Conservation (phyloP, 2,113 vertebrate genomes). For the Cathartes aura region DNA sequence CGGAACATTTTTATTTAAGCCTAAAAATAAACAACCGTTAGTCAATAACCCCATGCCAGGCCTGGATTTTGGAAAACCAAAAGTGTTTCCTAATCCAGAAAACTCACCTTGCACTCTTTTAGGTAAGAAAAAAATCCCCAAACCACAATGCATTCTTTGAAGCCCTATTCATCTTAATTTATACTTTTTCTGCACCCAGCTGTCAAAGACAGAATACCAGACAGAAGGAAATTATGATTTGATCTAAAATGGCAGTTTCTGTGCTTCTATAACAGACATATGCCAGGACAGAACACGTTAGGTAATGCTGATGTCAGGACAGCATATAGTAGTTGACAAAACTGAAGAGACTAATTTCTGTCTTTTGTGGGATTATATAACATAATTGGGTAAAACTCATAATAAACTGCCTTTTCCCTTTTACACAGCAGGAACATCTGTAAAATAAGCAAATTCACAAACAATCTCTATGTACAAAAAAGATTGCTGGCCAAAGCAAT, state of each 20-base stretch:
- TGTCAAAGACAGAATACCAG: neutral
- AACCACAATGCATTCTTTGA: neutral
- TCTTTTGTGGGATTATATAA: neutral
- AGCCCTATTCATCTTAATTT: neutral
- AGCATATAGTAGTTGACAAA: neutral
- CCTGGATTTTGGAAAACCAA: neutral
- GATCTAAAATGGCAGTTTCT: neutral
- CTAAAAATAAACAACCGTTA: neutral
- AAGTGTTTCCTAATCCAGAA: neutral
- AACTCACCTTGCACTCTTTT: neutral
- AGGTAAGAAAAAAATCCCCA: neutral
- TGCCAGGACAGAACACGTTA: neutral
- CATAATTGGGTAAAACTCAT: neutral
- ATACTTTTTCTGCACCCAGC: neutral
- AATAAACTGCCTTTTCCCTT: neutral
- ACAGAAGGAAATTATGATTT: neutral
- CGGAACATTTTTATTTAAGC: neutral
- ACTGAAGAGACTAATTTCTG: neutral
- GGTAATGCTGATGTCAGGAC: neutral
- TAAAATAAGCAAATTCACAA: neutral
- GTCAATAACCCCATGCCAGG: neutral
- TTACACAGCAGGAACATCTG: neutral
- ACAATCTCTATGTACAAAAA: neutral
- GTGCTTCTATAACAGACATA: neutral
- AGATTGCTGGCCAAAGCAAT: neutral